phyloP scores from a whole-genome alignment of 2,888 invertebrate genomes.

The Drosophila kokeensis region DNA sequence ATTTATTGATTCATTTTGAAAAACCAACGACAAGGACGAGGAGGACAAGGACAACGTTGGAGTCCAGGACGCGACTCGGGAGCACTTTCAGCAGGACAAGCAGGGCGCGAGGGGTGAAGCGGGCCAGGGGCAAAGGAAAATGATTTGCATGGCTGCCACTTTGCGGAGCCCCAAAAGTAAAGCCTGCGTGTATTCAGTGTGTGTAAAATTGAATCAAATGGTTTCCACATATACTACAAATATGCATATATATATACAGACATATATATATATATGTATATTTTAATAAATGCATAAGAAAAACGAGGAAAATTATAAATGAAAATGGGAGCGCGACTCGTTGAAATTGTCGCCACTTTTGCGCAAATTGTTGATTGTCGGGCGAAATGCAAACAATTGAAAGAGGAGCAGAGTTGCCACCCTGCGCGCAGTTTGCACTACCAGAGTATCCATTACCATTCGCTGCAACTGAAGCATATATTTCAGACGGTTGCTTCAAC shows the following conservation, averaged over 20 bases:
- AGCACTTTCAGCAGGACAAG: background rate
- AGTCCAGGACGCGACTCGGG: background rate
- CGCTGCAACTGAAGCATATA: slow-evolving; percentile 60
- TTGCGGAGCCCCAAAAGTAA: slow-evolving; percentile 11
- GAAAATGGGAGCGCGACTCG: slow-evolving; percentile 63
- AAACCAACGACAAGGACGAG: slow-evolving; percentile 20
- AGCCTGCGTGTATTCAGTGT: slow-evolving; percentile 21
- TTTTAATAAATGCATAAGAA: slow-evolving; percentile 43
- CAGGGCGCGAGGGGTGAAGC: too few species aligned
- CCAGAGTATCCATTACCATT: slow-evolving; percentile 31
- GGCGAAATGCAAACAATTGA: slow-evolving; percentile 70
- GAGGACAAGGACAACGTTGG: slow-evolving; percentile 29
- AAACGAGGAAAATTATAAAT: slow-evolving; percentile 68
- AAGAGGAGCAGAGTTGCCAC: slow-evolving; percentile 33
- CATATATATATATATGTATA: slow-evolving; percentile 13
- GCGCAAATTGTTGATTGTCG: slow-evolving; percentile 67
- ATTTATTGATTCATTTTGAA: slow-evolving; percentile 72
- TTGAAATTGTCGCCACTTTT: slow-evolving; percentile 69
- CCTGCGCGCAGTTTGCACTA: background rate
- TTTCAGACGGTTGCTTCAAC: background rate
- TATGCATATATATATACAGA: background rate
- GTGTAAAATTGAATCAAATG: slow-evolving; percentile 76
- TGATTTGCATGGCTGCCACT: slow-evolving; percentile 67
- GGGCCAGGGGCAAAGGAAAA: slow-evolving; percentile 44
- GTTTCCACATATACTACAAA: slow-evolving; percentile 40